A percentile compares a stretch with the other conserved stretches of the same genome.
Conservation (phyloP, 2,797 vertebrate species). For the Spheniscus humboldti region DNA sequence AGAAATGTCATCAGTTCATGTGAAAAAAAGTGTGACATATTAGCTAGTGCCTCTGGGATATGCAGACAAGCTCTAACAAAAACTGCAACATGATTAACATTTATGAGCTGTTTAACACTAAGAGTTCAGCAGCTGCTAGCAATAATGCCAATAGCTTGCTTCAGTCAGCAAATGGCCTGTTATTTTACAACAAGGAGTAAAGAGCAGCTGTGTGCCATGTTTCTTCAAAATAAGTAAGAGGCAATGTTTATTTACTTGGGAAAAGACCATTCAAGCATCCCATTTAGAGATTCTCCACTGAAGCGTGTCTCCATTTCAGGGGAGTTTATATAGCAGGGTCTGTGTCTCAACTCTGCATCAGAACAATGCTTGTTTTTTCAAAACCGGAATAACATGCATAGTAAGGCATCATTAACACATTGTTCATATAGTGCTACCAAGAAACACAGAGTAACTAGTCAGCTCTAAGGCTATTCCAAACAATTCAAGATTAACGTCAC, state of each 20-base stretch:
- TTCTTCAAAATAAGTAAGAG: not conserved
- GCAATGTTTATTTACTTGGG: constrained; percentile 14
- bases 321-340: not conserved
- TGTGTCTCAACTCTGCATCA: not conserved
- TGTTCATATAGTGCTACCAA: not conserved
- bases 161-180: not conserved
- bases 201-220: constrained; percentile 22
- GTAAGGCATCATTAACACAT: not conserved
- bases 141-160: constrained; percentile 38
- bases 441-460: not conserved
- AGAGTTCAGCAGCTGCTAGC: constrained; percentile 37
- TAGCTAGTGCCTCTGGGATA: constrained; percentile 16
- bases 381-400: not conserved
- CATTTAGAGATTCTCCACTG: not conserved
- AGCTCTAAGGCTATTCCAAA: not conserved
- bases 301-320: not conserved
- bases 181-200: constrained; percentile 12
- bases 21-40: not conserved
- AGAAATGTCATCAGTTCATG: not conserved
- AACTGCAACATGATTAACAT: constrained; percentile 48
- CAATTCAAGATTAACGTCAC: not conserved
- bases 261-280: not conserved
- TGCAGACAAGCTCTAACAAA: constrained; percentile 10
- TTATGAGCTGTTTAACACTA: constrained; percentile 30
- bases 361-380: not conserved